A percentile compares a stretch with the other conserved stretches of the same genome.
phyloP scores from a whole-genome alignment of 2,888 invertebrate species.

The Andrena camellia region DNA sequence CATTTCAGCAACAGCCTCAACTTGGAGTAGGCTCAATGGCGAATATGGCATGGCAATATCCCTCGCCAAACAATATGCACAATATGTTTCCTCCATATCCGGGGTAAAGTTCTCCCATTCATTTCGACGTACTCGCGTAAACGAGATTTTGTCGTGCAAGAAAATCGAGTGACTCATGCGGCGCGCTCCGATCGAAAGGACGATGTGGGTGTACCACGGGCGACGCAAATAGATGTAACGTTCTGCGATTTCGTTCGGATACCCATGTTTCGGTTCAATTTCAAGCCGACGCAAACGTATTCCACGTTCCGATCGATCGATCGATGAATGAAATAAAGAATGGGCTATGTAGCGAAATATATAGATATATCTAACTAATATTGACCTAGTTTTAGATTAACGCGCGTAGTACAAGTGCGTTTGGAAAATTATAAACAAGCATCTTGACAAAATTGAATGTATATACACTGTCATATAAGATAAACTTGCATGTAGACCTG shows the following conservation, averaged over 20 bases:
- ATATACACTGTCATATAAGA: too few relatives aligned
- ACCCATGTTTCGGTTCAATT: not conserved
- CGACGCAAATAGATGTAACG: conserved; percentile 8
- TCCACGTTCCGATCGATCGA: not conserved
- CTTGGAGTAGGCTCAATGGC: conserved; percentile 79
- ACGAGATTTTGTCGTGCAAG: not conserved
- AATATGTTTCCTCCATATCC: conserved; percentile 81
- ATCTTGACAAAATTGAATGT: not conserved
- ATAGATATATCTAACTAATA: not conserved
- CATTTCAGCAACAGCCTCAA: conserved; percentile 76
- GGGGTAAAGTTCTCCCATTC: conserved; percentile 74
- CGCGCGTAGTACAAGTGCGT: not conserved
- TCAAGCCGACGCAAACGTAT: not conserved
- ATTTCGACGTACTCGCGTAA: not conserved
- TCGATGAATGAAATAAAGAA: not conserved
- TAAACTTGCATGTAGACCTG: too few relatives aligned
- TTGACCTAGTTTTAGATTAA: conserved; percentile 36
- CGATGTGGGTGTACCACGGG: not conserved
- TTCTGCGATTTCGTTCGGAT: not conserved
- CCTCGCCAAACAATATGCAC: conserved; percentile 82
- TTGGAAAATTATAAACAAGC: not conserved
- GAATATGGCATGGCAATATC: conserved; percentile 84
- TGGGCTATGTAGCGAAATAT: not conserved
- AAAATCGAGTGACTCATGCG: conserved; percentile 1
- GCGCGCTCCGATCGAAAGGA: not conserved